phyloP scores from a whole-genome alignment of 2,113 vertebrate species.

The Acinonyx jubatus region DNA sequence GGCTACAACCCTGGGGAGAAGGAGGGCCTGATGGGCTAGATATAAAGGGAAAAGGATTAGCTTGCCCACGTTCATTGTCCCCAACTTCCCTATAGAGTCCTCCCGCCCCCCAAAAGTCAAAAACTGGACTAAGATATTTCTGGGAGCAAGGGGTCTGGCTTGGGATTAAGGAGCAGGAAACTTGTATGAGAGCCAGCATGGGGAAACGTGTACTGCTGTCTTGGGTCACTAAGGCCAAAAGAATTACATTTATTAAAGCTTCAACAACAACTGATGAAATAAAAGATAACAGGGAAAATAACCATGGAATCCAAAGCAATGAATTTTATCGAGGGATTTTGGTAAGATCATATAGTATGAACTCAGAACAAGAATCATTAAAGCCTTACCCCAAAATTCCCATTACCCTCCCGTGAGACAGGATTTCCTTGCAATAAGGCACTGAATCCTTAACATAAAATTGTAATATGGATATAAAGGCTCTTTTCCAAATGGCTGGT shows the following conservation, averaged over 20 bases:
- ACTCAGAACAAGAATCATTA: not conserved
- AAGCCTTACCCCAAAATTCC: not conserved
- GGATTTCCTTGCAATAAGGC: not conserved
- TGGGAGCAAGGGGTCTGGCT: not conserved
- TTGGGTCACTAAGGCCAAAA: slow-evolving; percentile 1
- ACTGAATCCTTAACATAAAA: not conserved
- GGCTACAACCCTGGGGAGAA: not conserved
- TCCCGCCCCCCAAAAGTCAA: not conserved
- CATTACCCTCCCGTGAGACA: not conserved
- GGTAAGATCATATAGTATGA: not conserved
- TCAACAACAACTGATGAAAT: slow-evolving; percentile 34
- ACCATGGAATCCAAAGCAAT: not conserved
- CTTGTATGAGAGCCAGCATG: not conserved
- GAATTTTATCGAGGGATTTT: not conserved
- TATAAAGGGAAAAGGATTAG: not conserved
- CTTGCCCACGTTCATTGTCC: accelerated
- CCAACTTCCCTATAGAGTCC: not conserved
- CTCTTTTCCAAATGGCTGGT: not conserved
- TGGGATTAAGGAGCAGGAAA: not conserved
- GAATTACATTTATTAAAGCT: slow-evolving; percentile 50
- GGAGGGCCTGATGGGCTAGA: accelerated
- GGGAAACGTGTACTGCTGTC: not conserved
- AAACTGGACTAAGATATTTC: not conserved
- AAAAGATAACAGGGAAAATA: slow-evolving; percentile 43
- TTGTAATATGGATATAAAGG: not conserved